Evolutionary conservation across 2,113 vertebrate genomes (phyloP).

Genomic region (Bufo gargarizans): DNA sequence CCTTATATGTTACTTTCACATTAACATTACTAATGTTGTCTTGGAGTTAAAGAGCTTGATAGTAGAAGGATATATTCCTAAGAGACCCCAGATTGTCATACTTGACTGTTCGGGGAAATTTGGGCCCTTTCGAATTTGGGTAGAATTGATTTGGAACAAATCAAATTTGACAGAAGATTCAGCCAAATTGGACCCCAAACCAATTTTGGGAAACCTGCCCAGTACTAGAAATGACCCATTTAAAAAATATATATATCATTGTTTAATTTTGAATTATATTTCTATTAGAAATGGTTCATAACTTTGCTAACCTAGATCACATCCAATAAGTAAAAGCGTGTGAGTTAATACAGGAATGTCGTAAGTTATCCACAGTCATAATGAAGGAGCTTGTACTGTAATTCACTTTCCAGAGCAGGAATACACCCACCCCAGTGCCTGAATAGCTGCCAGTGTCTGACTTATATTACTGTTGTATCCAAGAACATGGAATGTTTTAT

Average conservation of each 20-base stretch:
- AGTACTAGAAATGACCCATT: no score
- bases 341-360: neutral
- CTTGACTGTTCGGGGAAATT: no score
- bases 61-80: no score
- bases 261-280: neutral
- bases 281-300: neutral
- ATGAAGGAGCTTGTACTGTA: constrained; percentile 1
- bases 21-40: no score
- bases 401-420: constrained; percentile 6
- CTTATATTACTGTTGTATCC: constrained; percentile 13
- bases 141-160: no score
- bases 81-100: no score
- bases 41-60: no score
- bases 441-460: constrained; percentile 40
- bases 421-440: constrained; percentile 1
- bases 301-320: neutral
- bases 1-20: no score
- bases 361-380: neutral
- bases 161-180: no score
- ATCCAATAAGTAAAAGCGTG: neutral
- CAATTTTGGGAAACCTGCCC: no score
- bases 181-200: no score
- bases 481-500: constrained; percentile 50
- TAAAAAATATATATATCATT: neutral
- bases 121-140: no score